A percentile compares a stretch with the other conserved stretches of the same genome.
These are phyloP conservation scores for Lophotriccus pileatus DNA, from an alignment of 2,797 vertebrate species.

Conservation along the genomic window DNA sequence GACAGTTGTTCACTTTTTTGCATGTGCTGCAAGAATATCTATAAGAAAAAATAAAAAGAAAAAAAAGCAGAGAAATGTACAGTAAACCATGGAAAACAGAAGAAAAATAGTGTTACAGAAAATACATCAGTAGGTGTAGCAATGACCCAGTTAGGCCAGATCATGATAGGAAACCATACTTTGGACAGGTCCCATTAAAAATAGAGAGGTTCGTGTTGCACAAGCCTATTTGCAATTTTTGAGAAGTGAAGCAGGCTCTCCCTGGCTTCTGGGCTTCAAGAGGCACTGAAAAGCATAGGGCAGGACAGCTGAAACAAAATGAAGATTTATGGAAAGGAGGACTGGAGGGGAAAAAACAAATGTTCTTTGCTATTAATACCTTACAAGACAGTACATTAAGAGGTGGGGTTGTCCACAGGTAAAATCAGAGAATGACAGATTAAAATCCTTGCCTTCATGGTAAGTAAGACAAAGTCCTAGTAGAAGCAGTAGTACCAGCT, in stretches of 20 bases:
- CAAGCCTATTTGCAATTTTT: not conserved
- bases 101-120: not conserved
- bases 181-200: constrained; percentile 9
- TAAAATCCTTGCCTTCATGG: not conserved
- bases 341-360: not conserved
- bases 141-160: constrained; percentile 3
- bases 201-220: not conserved
- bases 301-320: not conserved
- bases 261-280: not conserved
- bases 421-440: not conserved
- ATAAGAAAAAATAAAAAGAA: not conserved
- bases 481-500: not conserved
- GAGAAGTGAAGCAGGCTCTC: not conserved
- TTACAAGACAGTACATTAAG: not conserved
- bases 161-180: not conserved
- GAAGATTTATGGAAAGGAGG: not conserved
- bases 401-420: not conserved
- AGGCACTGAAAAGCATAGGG: fast-evolving
- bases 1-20: not conserved
- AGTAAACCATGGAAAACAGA: constrained; percentile 17
- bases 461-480: not conserved
- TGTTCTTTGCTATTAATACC: not conserved
- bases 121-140: constrained; percentile 2
- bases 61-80: not conserved
- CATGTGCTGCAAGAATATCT: not conserved